A percentile compares a stretch with the other conserved stretches of the same genome.
Evolutionary conservation across 2,797 vertebrate genomes (phyloP).

Genomic region (Xenentodon cancila): DNA sequence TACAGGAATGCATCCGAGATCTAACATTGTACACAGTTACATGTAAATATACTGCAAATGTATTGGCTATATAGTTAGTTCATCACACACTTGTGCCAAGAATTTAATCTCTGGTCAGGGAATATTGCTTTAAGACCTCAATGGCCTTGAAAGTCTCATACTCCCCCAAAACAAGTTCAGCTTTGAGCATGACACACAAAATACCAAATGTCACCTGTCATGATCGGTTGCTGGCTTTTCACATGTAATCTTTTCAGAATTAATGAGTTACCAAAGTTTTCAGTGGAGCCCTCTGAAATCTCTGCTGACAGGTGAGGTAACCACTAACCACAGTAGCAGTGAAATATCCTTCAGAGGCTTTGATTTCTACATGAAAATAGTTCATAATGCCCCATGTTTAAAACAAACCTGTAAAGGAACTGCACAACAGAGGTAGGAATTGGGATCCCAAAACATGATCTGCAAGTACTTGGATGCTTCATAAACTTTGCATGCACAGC

Average conservation of each 20-base stretch:
- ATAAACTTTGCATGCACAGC: conserved; percentile 63
- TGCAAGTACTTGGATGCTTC: conserved; percentile 47
- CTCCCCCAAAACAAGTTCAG: conserved; percentile 48
- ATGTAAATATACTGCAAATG: conserved; percentile 26
- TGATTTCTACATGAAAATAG: conserved; percentile 27
- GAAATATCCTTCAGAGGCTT: conserved; percentile 22
- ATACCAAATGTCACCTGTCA: conserved; percentile 57
- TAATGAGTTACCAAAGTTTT: conserved; percentile 36
- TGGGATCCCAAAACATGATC: conserved; percentile 50
- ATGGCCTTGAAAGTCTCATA: conserved; percentile 48
- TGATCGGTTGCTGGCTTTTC: conserved; percentile 51
- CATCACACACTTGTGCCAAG: conserved; percentile 9
- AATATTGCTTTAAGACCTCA: conserved; percentile 58
- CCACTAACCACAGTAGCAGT: conserved; percentile 20
- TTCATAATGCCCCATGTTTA: conserved; percentile 64
- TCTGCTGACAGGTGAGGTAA: conserved; percentile 28
- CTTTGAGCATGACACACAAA: conserved; percentile 46
- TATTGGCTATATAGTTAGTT: conserved; percentile 4
- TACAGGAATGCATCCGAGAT: conserved; percentile 14
- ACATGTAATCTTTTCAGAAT: conserved; percentile 48
- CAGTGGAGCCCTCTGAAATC: conserved; percentile 32
- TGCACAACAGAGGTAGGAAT: conserved; percentile 63
- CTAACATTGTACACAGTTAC: conserved; percentile 15
- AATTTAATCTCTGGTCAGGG: conserved; percentile 30
- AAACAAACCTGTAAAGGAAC: conserved; percentile 42